phyloP scores from a whole-genome alignment of 35 echinoderm and acorn worm genomes.

The Apostichopus japonicus region DNA sequence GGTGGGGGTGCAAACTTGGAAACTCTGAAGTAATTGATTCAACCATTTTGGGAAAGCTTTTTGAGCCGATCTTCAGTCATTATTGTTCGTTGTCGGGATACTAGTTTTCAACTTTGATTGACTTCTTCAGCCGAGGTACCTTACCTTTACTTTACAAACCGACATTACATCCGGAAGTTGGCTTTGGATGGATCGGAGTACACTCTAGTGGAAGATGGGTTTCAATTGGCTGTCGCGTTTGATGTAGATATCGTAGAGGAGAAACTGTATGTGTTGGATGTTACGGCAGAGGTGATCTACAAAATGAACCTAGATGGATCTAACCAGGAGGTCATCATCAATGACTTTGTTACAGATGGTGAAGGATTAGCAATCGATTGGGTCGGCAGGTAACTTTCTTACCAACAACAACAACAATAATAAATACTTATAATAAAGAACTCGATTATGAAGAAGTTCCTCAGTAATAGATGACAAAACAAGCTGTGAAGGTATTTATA shows the following conservation, averaged over 20 bases:
- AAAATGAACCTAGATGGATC: constrained; percentile 77
- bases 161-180: constrained; percentile 72
- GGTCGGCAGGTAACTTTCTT: constrained; percentile 71
- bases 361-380: constrained; percentile 88
- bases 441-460: no score
- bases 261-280: constrained; percentile 66
- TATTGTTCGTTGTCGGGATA: not conserved
- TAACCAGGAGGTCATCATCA: constrained; percentile 61
- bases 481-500: no score
- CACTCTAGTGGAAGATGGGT: constrained; percentile 66
- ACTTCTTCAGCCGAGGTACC: constrained; percentile 57
- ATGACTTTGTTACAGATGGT: constrained; percentile 52
- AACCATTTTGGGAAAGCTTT: not conserved
- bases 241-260: constrained; percentile 64
- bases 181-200: constrained; percentile 72
- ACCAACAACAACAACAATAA: not conserved
- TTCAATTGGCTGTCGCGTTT: constrained; percentile 54
- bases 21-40: no score
- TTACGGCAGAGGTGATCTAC: constrained; percentile 20
- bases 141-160: constrained; percentile 79
- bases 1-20: not conserved
- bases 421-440: not conserved
- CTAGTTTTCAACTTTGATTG: not conserved
- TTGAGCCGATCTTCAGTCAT: not conserved
- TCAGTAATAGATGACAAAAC: no score